Evolutionary conservation across 2,797 vertebrate species (phyloP), one percentile per base, ranked within the genome.

Genomic region (Hippoglossus hippoglossus): DNA sequence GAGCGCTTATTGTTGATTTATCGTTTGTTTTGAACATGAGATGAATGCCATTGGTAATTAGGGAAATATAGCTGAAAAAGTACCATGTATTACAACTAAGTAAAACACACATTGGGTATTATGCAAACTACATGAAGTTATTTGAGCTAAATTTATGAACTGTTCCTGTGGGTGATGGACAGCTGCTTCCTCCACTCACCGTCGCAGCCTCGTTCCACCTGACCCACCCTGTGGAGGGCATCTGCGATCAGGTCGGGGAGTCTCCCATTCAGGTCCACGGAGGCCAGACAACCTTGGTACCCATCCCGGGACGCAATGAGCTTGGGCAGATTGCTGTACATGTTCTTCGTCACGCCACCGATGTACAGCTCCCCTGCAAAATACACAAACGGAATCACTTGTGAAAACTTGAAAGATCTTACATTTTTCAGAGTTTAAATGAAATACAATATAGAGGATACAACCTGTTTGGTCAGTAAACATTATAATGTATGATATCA

Each of bases 281-380:
- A 97, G 83, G 97, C 97, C 90, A 98, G 91, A 85, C 97, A 98
- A 87, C 97, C 97, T 90, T 97, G 96, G 86, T 96, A 98, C 67
- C 97, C 97, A 5, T 97, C 97, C 84, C 96, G 94, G 86, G 96
- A 97, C 39, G 96, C 96, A 39, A 97, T 97, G 71, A 98, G 94
- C 81, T 97, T 97, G 82, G 97, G 96, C 87, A 98, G 93, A 88
- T 93, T 95, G 88, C 90, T 93, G 90, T 96, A 97, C 96, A 96
- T 97, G 73, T 75, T 95, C 88, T 92, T 96, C 16, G 93, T 95
- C 83, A 97, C 94, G 71, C 96, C 97, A 46, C 96, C 96, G 69
- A 98, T 96, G 84, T 97, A 98, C 92, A 98, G 91, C 94, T 98
- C 96, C 89, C 97, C 97, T 98, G 76, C 9, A 85, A 71, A 73